Base-by-base conservation (phyloP, 2,888 invertebrate genomes). In the Napeogenes sylphis region DNA sequence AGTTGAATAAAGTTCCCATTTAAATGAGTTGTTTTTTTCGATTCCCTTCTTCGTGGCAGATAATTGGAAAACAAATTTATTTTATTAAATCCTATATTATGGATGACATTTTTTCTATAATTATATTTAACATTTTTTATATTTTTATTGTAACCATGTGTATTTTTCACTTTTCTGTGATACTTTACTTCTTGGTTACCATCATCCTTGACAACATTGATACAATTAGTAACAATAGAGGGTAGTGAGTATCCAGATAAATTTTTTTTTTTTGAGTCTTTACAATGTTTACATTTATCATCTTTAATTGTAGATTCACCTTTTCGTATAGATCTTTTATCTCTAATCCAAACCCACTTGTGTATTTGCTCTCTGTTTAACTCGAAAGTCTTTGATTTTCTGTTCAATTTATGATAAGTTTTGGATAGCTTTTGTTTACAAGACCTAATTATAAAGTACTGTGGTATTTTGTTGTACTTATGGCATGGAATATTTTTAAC, bases 291-390 rank as follows among this genome's bases (percentile, higher is more conserved):
- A 46, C 58, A 56, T 55, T 62, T 55, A 13, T 62, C 65, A 13
- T 55, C 46, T 61, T 62, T 62, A 55, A 61, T 8, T 32, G 32
- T 58, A 6, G 57, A 46, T 14, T 65, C 56, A 47, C 64, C 62
- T n/a, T 45, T 51, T 35, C 21, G 63, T 3, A 71, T 21, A 8
- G 75, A 75, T 59, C 83, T 72, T 58, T 72, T 81, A n/a, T 70
- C 73, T 8, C 83, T 69, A 4, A 78, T 76, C 81, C 80, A 81
- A 59, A 79, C 69, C 78, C 80, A 81, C 62, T 70, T 68, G 2
- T 65, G 55, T 51, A 57, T 45, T 21, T 38, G 54, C 21, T 61
- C 64, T 13, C 46, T 6, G 14, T 57, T 55, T 10, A 35, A 14
- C 13, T 58, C 45, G 21, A 63, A 4, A 59, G 56, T 35, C 35